Evolutionary conservation across 2,113 vertebrate species (phyloP), one percentile per base, ranked within the genome.

Genomic region (Acanthochromis polyacanthus): DNA sequence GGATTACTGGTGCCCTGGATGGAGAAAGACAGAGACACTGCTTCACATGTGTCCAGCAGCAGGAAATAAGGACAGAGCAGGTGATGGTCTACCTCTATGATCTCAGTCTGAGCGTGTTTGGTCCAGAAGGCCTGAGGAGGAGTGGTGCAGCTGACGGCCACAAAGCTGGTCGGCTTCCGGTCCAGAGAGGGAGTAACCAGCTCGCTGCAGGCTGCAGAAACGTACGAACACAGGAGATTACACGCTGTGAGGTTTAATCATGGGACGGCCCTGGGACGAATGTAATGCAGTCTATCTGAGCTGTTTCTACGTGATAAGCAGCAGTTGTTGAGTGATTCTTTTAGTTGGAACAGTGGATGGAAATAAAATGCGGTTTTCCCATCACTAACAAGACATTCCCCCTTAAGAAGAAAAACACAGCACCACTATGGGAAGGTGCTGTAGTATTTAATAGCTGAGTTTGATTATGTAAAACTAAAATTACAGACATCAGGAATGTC

Each of bases 51-150:
- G 22, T 66, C 17, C 38, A 10, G 12, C 32, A 19, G 30, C 36
- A 30, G 12, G 7, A 4, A 67, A 53, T 22, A 30, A 46, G 51
- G 11, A 12, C 10, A n/a, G 30, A 48, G 12, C 8, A 8, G 25
- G 8, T 5, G 28, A 19, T 1, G 7, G 1, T 88, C 91, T 80
- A 99, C 98, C 96, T 99, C 98, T 60, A 99, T 99, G 88, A 99
- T 99, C 91, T 99, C 98, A 10, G 98, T 99, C 83, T 99, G 98
- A 5, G 98, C 96, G 10, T 99, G 98, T 81, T 99, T 99, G 0
- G 97, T 99, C 98, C 98, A 99, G 93, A 99, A 99, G 1, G 97
- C 98, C 95, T 99, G 98, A n/a, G 98, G 98, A 22, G 98, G 98
- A 11, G 98, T 99, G 66, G 98, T 99, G 80, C 98, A 98, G 83